Evolutionary conservation across 2,888 invertebrate species (phyloP), one percentile per base, ranked within the genome.

Genomic region (Drosophila mulleri): DNA sequence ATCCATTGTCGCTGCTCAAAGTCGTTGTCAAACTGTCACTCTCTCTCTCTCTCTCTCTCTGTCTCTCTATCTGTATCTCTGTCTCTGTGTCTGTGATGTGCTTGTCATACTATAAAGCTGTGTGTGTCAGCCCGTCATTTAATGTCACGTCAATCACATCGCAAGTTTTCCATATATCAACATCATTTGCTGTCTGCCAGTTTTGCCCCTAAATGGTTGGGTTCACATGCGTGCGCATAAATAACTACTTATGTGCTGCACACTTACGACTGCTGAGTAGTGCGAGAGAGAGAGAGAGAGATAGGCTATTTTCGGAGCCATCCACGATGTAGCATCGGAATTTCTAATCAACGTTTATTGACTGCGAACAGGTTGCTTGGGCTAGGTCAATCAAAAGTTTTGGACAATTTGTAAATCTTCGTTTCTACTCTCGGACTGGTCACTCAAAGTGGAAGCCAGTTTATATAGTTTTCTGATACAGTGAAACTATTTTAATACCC

Each of bases 101-200:
- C 67, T 61, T 82, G 80, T 82, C 82, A 79, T 64, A 50, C 35
- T 53, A 79, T 69, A 69, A 65, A 72, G 64, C 64, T 77, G 73
- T 77, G 72, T 79, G 78, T 78, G 76, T 73, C 79, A 74, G 73
- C 62, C 80, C 82, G 83, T 82, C 90, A 89, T 82, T 85, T 89
- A 71, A 77, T 76, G 89, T 80, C 79, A 89, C 75, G 84, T 89
- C 89, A 86, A 88, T 90, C 84, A 78, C 67, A 53, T 83, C 76
- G 54, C 72, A 65, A 64, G 61, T 76, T 76, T 74, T 84, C 63
- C 75, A 72, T 68, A 59, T 65, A 73, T 44, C 67, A 72, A 78
- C 69, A 67, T 64, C 57, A 69, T 78, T 67, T 71, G 80, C 57
- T 72, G 68, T 62, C 70, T 70, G 67, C 52, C 84, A 60, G 54